phyloP scores from a whole-genome alignment of 2,113 vertebrate genomes.

The Myotis lucifugus region DNA sequence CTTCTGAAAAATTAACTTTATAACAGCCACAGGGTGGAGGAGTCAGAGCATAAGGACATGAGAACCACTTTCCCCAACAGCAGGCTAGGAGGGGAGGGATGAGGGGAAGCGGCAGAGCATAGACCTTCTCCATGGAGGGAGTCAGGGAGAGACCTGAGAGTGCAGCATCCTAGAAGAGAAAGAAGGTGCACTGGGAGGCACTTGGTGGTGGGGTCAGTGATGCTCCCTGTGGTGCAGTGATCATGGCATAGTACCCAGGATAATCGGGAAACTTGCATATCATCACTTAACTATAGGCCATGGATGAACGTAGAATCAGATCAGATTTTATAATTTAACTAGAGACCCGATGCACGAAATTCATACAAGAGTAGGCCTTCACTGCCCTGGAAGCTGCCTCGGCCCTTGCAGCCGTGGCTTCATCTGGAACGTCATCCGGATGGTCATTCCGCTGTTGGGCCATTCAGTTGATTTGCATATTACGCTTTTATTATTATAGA shows the following conservation, averaged over 20 bases:
- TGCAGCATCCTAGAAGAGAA: neutral
- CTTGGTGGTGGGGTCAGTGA: neutral
- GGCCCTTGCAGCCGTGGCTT: too few species aligned
- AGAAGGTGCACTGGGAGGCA: neutral
- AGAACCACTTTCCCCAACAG: neutral
- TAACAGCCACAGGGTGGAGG: neutral
- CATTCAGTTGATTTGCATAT: too few species aligned
- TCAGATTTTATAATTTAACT: neutral
- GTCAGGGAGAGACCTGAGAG: accelerated
- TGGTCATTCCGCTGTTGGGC: too few species aligned
- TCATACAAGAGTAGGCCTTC: too few species aligned
- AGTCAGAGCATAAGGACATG: neutral
- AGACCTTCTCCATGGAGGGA: accelerated
- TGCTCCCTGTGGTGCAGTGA: neutral
- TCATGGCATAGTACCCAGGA: accelerated
- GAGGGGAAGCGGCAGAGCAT: accelerated
- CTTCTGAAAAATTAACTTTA: neutral
- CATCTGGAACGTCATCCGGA: too few species aligned
- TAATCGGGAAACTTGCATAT: neutral
- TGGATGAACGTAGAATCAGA: neutral
- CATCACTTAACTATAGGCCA: neutral
- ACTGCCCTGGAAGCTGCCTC: too few species aligned
- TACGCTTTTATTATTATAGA: neutral
- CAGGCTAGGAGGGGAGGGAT: neutral
- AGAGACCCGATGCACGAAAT: too few species aligned